These are phyloP conservation scores for Pithys albifrons DNA, from an alignment of 2,113 vertebrate genomes.

Conservation along the genomic window DNA sequence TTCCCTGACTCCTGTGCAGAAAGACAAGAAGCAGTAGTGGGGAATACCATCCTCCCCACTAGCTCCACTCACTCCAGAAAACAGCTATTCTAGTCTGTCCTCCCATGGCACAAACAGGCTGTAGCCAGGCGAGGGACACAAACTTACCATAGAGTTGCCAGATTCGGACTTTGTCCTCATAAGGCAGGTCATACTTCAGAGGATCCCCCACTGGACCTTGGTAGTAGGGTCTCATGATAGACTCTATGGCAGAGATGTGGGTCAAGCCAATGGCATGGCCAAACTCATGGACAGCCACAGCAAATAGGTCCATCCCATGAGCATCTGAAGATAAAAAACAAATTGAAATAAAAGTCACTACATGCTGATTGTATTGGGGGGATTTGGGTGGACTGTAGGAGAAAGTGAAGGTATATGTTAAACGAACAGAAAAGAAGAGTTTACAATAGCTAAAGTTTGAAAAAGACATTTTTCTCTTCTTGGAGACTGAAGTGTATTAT, in stretches of 20 bases:
- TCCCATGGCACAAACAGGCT: background rate
- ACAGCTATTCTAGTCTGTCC: background rate
- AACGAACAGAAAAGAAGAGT: background rate
- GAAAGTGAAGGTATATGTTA: background rate
- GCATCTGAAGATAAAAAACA: slow-evolving; percentile 74
- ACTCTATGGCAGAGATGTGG: slow-evolving; percentile 87
- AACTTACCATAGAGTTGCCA: slow-evolving; percentile 94
- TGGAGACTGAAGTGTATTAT: background rate
- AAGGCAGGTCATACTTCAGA: slow-evolving; percentile 90
- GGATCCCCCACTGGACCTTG: slow-evolving; percentile 95
- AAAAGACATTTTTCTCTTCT: background rate
- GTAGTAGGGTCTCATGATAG: slow-evolving; percentile 97
- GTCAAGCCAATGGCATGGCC: slow-evolving; percentile 94
- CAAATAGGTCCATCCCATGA: slow-evolving; percentile 92
- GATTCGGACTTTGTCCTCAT: slow-evolving; percentile 90
- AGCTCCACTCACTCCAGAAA: background rate
- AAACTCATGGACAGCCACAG: slow-evolving; percentile 95
- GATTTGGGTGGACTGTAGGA: background rate
- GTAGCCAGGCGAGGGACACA: rapidly evolving
- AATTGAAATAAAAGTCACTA: background rate
- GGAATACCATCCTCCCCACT: background rate
- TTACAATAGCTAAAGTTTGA: background rate
- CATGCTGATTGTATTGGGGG: background rate
- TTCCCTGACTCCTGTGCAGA: slow-evolving; percentile 84
- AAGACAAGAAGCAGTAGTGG: slow-evolving; percentile 17